phyloP scores from a whole-genome alignment of 2,888 invertebrate species.

The Gasteruption jaculator region DNA sequence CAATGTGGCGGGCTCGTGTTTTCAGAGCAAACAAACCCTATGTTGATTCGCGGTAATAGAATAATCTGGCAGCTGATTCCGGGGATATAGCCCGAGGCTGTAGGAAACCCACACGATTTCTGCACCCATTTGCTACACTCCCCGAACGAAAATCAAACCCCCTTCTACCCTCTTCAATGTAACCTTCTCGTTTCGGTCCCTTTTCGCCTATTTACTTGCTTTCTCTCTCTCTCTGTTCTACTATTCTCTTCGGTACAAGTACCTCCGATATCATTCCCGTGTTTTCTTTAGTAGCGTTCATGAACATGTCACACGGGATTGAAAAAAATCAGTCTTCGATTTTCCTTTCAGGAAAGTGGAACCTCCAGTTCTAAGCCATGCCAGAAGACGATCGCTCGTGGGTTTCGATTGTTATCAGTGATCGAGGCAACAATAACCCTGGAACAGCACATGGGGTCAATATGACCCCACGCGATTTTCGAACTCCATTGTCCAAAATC shows the following conservation, averaged over 20 bases:
- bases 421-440: too few species aligned
- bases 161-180: slow-evolving; percentile 12
- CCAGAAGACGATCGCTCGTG: too few species aligned
- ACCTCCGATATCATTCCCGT: too few species aligned
- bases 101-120: slow-evolving; percentile 47
- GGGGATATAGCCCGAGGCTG: slow-evolving; percentile 50
- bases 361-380: too few species aligned
- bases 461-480: too few species aligned
- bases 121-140: slow-evolving; percentile 31
- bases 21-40: slow-evolving; percentile 65
- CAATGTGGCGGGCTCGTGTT: slow-evolving; percentile 58
- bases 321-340: too few species aligned
- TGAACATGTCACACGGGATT: too few species aligned
- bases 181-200: slow-evolving; percentile 12
- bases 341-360: too few species aligned
- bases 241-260: slow-evolving; percentile 12
- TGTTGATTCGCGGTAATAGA: slow-evolving; percentile 69
- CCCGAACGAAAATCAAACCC: slow-evolving; percentile 41
- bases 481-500: too few species aligned
- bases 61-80: slow-evolving; percentile 61
- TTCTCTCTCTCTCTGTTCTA: slow-evolving; percentile 13
- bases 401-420: too few species aligned
- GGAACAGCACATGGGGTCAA: too few species aligned
- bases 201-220: slow-evolving; percentile 13
- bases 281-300: too few species aligned